Percentiles rank a stretch among this genome's conserved stretches.
Conservation (phyloP, 2,888 invertebrate genomes). For the Clivina fossor region DNA sequence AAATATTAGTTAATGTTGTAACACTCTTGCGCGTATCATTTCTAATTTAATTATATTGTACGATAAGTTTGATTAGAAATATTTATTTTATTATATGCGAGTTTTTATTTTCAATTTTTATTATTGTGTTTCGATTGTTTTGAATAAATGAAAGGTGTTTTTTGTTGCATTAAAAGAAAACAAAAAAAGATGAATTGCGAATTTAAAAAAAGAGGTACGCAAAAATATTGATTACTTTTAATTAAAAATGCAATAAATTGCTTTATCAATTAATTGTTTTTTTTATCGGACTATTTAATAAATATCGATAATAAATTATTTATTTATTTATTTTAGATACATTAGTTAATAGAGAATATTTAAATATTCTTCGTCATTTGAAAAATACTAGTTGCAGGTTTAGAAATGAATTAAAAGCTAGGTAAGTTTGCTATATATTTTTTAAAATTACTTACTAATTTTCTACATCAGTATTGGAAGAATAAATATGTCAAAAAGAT, state of each 20-base stretch:
- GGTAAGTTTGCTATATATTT: conserved; percentile 22
- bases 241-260: not conserved
- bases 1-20: no score
- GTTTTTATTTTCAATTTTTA: not conserved
- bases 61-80: not conserved
- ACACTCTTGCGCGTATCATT: no score
- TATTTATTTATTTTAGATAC: conserved; percentile 37
- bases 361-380: conserved; percentile 36
- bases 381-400: conserved; percentile 15
- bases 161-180: no score
- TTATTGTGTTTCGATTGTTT: not conserved
- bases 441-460: no score
- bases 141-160: not conserved
- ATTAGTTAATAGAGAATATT: conserved; percentile 39
- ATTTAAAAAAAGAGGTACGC: conserved; percentile 19
- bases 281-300: not conserved
- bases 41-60: not conserved
- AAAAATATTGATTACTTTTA: not conserved
- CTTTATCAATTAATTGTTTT: conserved; percentile 5
- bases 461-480: no score
- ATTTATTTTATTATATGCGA: not conserved
- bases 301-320: not conserved
- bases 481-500: no score
- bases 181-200: conserved; percentile 24
- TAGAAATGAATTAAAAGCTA: conserved; percentile 12